phyloP scores from a whole-genome alignment of 2,797 vertebrate genomes.

The Cebuella pygmaea region DNA sequence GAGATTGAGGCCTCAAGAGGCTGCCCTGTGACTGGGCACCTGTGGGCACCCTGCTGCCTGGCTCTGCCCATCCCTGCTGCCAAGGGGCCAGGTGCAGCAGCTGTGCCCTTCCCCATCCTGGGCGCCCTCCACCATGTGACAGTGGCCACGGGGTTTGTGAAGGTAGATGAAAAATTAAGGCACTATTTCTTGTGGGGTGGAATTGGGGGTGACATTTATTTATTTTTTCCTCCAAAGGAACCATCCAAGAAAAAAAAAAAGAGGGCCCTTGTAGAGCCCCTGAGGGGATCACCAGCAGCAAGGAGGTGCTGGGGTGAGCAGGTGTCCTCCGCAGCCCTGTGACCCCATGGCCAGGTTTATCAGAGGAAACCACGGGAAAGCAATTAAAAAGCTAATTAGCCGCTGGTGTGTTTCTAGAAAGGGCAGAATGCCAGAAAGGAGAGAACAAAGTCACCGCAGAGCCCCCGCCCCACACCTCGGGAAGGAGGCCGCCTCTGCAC shows the following conservation, averaged over 20 bases:
- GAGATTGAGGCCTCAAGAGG: not conserved
- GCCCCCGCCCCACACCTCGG: not conserved
- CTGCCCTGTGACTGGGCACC: not conserved
- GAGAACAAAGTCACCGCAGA: not conserved
- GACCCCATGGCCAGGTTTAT: not conserved
- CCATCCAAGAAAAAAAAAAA: not conserved
- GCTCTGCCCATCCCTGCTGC: accelerated
- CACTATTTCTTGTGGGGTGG: accelerated
- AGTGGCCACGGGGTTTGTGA: not conserved
- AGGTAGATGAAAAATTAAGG: not conserved
- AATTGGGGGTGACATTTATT: not conserved
- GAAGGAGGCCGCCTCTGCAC: not conserved
- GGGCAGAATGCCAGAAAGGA: not conserved
- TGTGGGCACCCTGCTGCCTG: not conserved
- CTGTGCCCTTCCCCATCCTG: not conserved
- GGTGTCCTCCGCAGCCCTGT: not conserved
- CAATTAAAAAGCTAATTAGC: not conserved
- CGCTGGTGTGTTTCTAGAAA: not conserved
- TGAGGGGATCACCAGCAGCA: not conserved
- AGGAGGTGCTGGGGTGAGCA: not conserved
- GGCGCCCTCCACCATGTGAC: not conserved
- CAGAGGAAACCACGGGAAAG: not conserved
- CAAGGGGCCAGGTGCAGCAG: not conserved
- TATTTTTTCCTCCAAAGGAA: not conserved
- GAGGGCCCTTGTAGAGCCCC: not conserved